phyloP scores from a whole-genome alignment of 2,797 vertebrate species.

The Anomalospiza imberbis region DNA sequence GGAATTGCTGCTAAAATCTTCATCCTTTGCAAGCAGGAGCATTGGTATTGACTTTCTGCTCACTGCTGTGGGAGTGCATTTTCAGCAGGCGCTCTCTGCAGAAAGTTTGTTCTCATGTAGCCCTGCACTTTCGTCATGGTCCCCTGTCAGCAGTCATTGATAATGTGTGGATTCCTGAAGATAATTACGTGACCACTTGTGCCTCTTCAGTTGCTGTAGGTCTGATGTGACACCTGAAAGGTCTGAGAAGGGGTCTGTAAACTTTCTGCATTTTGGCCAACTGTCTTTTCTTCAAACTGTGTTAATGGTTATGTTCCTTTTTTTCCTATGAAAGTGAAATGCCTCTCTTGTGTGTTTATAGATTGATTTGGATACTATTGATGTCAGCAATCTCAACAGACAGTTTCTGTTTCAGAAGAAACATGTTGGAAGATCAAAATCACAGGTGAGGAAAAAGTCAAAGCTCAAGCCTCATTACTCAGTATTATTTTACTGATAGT shows the following conservation, averaged over 20 bases:
- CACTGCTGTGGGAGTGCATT: fast-evolving
- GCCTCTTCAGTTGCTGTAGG: not conserved
- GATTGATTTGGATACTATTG: conserved; percentile 98
- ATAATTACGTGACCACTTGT: not conserved
- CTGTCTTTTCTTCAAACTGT: not conserved
- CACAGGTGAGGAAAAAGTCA: conserved; percentile 80
- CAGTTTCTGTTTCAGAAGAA: conserved; percentile 99
- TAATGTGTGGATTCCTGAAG: not conserved
- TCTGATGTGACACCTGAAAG: not conserved
- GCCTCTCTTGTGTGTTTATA: conserved; percentile 66
- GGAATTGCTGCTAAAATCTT: not conserved
- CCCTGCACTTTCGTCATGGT: not conserved
- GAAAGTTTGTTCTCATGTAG: not conserved
- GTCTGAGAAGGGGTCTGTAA: not conserved
- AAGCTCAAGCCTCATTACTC: not conserved
- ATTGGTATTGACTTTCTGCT: fast-evolving
- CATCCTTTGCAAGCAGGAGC: fast-evolving
- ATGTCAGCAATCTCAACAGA: conserved; percentile 98
- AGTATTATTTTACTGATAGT: not conserved
- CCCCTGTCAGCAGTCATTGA: not conserved
- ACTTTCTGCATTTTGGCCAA: not conserved
- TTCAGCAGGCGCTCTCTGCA: not conserved
- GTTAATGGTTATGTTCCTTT: not conserved
- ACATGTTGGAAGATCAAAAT: conserved; percentile 97
- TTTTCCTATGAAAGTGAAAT: not conserved